These are phyloP conservation scores for Aporophyla lueneburgensis DNA, from an alignment of 2,888 invertebrate species.

Conservation along the genomic window DNA sequence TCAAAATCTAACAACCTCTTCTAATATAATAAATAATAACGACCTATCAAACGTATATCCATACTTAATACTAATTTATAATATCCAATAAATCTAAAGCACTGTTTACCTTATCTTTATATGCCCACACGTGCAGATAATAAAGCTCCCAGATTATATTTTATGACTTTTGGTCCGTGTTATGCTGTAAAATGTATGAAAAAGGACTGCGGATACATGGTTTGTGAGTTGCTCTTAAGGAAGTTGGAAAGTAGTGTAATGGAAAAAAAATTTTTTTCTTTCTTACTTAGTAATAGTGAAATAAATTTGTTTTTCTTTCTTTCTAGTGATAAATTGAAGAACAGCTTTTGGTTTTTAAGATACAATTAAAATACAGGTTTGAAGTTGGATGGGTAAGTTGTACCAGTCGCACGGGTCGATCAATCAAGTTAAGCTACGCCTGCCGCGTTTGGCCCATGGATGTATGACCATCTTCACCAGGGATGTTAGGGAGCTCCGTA, in stretches of 20 bases:
- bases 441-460: no score
- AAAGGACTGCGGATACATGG: slow-evolving; percentile 20
- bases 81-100: slow-evolving; percentile 67
- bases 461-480: no score
- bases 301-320: no score
- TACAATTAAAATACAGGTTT: neutral
- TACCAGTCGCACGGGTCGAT: no score
- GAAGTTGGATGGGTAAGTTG: neutral
- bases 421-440: no score
- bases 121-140: slow-evolving; percentile 67
- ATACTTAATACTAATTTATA: slow-evolving; percentile 71
- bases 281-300: no score
- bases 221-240: neutral
- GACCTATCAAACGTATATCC: slow-evolving; percentile 60
- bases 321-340: no score
- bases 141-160: slow-evolving; percentile 66
- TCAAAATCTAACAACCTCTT: slow-evolving; percentile 52
- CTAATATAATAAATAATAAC: slow-evolving; percentile 59
- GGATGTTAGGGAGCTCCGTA: no score
- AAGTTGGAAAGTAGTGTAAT: neutral
- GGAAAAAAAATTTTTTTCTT: no score
- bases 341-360: neutral
- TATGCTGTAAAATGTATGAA: slow-evolving; percentile 44
- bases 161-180: slow-evolving; percentile 58
- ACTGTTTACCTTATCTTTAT: slow-evolving; percentile 71